Base-by-base conservation (phyloP, 2,113 vertebrate genomes). In the Bombycilla garrulus region DNA sequence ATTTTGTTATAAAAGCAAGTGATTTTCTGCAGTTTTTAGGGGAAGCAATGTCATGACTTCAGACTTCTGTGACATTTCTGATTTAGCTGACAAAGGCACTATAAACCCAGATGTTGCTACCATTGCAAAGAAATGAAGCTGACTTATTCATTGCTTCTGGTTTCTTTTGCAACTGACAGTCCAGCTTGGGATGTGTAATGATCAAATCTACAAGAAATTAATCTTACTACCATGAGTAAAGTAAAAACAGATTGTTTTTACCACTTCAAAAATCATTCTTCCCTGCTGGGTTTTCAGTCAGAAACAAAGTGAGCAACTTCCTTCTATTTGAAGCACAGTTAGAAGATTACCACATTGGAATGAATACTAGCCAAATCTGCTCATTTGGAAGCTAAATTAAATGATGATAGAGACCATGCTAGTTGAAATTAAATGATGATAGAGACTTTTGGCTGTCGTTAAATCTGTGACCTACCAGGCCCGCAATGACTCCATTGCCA, bases 241-340 rank as follows among this genome's bases (percentile, higher is more conserved):
- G 44, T 60, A 16, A 12, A 9, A 31, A 62, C 31, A 79, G 60
- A 42, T 20, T 74, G 14, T 82, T 86, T 78, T 95, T 62, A 91
- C 74, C 81, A 94, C 71, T 95, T 94, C 25, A 93, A 88, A 93
- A 98, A 96, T 58, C 66, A 86, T 86, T 97, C 82, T 76, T 95
- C 81, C 53, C 65, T 76, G 31, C 76, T 95, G 22, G 35, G 23
- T 90, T 96, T 96, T 95, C 78, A 95, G 83, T 95, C 95, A 96
- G 38, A 96, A 91, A 35, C 60, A 86, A 84, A 97, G 73, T 69
- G 72, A 82, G 29, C 11, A 71, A 38, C n/a, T 90, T 96, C 48
- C 50, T 86, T 93, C 51, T 54, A 21, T 40, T 51, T 73, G 15
- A 86, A 83, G 15, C 38, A 31, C 3, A 3, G 28, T 69, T 81